Evolutionary conservation across 2,888 invertebrate genomes (phyloP), one percentile per base, ranked within the genome.

Genomic region (Schrankia costaestrigalis): DNA sequence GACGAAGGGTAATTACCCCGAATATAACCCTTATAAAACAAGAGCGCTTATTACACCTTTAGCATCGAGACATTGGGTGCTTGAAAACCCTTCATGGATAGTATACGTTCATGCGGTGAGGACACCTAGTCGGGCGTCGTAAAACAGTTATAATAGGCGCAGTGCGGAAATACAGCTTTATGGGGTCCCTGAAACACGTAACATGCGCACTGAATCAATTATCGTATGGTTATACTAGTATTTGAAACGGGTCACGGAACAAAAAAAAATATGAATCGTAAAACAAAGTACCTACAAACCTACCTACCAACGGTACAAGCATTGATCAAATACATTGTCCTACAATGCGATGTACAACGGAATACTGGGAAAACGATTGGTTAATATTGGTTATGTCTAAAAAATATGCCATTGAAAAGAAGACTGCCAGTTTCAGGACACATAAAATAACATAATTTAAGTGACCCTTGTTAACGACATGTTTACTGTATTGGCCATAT

Each of bases 81-180:
- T 70, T 60, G 54, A 72, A 73, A 71, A 63, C 54, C 62, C 56
- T 60, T 52, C 36, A 51, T 56, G 51, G 57, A 58, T 64, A 72
- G 66, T 63, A 49, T 61, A 71, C 67, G 61, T 71, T 71, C 73
- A 73, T 69, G 66, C 63, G 60, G 59, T 59, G 58, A 65, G 71
- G 71, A 78, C 75, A 68, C 72, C 69, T 71, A 67, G 71, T 65
- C 60, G 66, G 58, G 65, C 67, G 63, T 79, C 79, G 70, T 82
- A 81, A 81, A 80, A 65, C 71, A 63, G 75, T 77, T 75, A 79
- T 80, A 82, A 79, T 76, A 78, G 76, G 68, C 79, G 78, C 76
- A 80, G 68, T 80, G 80, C 78, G 78, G 78, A 80, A 82, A 78
- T 73, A 73, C 64, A 68, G 73, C 64, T 77, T 79, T 81, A 78